A percentile compares a stretch with the other conserved stretches of the same genome.
Conservation (phyloP, 2,113 vertebrate species). For the Proteles cristata region DNA sequence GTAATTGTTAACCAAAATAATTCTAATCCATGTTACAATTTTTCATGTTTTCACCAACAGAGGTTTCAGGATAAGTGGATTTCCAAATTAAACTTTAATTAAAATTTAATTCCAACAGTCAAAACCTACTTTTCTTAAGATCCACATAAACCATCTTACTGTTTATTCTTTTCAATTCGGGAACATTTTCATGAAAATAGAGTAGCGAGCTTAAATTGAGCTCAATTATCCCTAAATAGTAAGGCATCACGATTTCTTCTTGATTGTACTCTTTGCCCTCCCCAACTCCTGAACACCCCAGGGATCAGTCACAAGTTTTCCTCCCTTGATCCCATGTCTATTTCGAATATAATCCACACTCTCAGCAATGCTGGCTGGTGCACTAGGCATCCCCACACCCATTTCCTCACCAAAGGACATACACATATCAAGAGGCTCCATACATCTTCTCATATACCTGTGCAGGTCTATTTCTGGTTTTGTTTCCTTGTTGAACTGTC, state of each 20-base stretch:
- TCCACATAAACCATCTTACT: constrained; percentile 37
- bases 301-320: not conserved
- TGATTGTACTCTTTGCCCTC: not conserved
- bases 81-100: constrained; percentile 80
- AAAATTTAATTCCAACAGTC: constrained; percentile 76
- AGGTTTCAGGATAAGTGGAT: constrained; percentile 81
- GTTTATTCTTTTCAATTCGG: constrained; percentile 29
- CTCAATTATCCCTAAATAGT: constrained; percentile 48
- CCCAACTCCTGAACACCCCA: not conserved
- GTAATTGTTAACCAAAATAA: constrained; percentile 63
- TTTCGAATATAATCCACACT: not conserved
- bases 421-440: not conserved
- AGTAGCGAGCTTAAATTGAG: constrained; percentile 47
- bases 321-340: constrained; percentile 21
- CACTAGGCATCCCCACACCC: not conserved
- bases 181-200: constrained; percentile 68
- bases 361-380: not conserved
- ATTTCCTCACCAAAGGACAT: not conserved
- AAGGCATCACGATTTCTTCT: constrained; percentile 14
- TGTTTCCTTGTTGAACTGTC: not conserved
- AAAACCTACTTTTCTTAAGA: constrained; percentile 76
- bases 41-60: constrained; percentile 67
- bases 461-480: not conserved
- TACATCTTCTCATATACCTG: not conserved
- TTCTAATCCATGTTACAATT: constrained; percentile 56